Base-by-base conservation (phyloP, 1,140 invertebrate genomes). In the Cecropterus lyciades region DNA sequence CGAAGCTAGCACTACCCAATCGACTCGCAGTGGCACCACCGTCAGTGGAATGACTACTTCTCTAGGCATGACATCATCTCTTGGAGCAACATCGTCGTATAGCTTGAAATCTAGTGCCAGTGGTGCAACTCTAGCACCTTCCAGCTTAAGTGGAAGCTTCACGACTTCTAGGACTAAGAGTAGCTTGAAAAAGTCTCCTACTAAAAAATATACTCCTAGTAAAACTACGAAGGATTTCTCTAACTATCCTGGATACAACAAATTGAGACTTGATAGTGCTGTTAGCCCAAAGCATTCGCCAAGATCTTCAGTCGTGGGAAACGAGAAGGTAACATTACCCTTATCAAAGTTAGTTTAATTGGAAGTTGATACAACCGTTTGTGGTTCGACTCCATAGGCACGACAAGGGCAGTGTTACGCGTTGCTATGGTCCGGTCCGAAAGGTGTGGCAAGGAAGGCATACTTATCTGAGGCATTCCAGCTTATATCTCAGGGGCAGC, bases 201-300 rank as follows among this genome's bases (percentile, higher is more conserved):
- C 87, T 1, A 92, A 92, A 51, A 84, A 83, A 20, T 90, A 89
- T 45, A 81, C 84, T 7, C 87, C 89, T 1, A 84, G 73, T 42
- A 79, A 73, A 11, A 74, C 79, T 6, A 67, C 82, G 6, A 89
- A 91, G 64, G 89, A 87, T 57, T 70, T 85, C 62, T 75, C 80
- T 0, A 84, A 79, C 69, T 87, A 83, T 69, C 82, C 80, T 14
- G 84, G 92, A 27, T 92, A 92, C 67, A 92, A 92, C 75, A 92
- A 92, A 52, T 48, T 92, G 46, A 84, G 92, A 27, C 65, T 93
- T 49, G 91, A 92, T 52, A 92, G 91, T 55, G 92, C 92, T 45
- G 77, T 89, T 6, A 92, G 92, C 67, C 92, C 91, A 1, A 92
- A 93, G 59, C 92, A 92, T 72, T 87, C 86, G 0, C 87, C 89